phyloP scores from a whole-genome alignment of 2,797 vertebrate genomes.

The Hephaestus fuliginosus region DNA sequence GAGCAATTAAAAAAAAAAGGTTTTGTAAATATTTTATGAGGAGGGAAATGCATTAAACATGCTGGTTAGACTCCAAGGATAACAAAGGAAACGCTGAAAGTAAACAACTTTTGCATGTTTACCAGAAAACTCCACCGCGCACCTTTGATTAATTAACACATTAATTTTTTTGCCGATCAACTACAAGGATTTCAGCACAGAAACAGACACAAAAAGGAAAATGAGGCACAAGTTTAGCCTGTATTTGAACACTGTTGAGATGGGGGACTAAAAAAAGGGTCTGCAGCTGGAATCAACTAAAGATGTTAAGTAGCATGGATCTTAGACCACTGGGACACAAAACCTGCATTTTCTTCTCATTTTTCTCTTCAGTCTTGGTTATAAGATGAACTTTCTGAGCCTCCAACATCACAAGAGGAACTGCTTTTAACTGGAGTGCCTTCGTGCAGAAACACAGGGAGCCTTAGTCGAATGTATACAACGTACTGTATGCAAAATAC shows the following conservation, averaged over 20 bases:
- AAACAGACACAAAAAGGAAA: no score
- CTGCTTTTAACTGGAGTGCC: neutral
- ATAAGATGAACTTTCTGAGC: neutral
- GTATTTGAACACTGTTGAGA: neutral
- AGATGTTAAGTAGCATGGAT: no score
- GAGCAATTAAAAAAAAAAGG: no score
- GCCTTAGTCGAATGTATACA: neutral
- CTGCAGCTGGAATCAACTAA: neutral
- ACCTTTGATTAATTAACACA: neutral
- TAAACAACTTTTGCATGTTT: neutral
- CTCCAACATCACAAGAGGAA: neutral
- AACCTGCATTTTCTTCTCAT: neutral
- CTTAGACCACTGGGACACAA: neutral
- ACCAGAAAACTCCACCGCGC: neutral
- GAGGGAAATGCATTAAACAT: neutral
- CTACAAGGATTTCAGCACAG: neutral
- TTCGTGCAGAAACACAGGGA: neutral
- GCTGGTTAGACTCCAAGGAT: neutral
- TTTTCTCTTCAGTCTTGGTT: neutral
- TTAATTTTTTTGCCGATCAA: neutral
- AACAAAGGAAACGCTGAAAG: neutral
- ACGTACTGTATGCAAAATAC: neutral
- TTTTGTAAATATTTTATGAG: no score
- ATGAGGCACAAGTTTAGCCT: neutral
- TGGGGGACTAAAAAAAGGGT: neutral